Evolutionary conservation across 2,888 invertebrate genomes (phyloP).

Genomic region (Hydrotaea diabolus): DNA sequence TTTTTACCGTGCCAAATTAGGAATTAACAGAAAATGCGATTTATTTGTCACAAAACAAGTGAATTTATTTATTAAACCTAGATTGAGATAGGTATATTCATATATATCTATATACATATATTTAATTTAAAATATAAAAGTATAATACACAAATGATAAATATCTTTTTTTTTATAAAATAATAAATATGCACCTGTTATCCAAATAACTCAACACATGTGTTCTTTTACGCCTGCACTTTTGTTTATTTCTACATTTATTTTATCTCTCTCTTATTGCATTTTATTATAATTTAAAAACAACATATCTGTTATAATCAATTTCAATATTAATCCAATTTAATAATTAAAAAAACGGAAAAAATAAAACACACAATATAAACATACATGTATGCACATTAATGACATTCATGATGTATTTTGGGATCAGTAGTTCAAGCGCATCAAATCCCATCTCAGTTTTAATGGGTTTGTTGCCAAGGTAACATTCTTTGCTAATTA

Average conservation of each 20-base stretch:
- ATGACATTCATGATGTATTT: conserved; percentile 72
- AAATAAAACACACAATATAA: not conserved
- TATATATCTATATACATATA: no score
- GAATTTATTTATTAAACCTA: no score
- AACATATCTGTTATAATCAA: conserved; percentile 9
- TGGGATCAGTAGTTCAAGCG: conserved; percentile 85
- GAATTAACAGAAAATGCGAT: no score
- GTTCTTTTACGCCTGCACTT: conserved; percentile 16
- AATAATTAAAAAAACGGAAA: not conserved
- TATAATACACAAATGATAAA: no score
- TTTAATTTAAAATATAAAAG: no score
- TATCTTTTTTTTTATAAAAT: no score
- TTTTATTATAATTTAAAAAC: conserved; percentile 42
- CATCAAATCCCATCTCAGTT: conserved; percentile 93
- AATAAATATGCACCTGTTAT: not conserved
- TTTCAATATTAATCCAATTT: not conserved
- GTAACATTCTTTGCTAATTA: conserved; percentile 82
- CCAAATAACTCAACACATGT: conserved; percentile 8
- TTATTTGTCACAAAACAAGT: no score
- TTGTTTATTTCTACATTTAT: conserved; percentile 22
- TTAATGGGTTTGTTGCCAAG: conserved; percentile 96
- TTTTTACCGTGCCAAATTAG: no score
- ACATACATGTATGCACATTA: conserved; percentile 67
- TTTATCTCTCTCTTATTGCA: conserved; percentile 39
- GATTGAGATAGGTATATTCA: no score